Evolutionary conservation across 1,140 invertebrate species (phyloP), one percentile per base, ranked within the genome.

Genomic region (Hypothenemus hampei): DNA sequence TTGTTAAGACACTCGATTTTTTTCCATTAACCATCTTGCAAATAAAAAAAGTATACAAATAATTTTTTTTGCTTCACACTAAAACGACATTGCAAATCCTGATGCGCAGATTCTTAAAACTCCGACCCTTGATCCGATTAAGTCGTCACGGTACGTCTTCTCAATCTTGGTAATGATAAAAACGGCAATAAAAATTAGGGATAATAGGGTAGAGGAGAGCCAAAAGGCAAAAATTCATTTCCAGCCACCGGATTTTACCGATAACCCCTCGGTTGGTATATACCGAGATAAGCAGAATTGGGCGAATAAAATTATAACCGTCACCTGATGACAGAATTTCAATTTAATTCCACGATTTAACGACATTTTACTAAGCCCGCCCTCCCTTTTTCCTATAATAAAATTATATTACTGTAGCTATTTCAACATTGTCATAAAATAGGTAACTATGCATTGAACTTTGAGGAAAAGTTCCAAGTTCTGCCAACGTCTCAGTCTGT

Each of bases 141-240:
- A 63, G 65, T 67, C 56, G 37, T 50, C 59, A 58, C 53, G 57
- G 62, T 53, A 40, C 65, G 65, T 63, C 61, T 62, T 64, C 50
- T 63, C 64, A 69, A 70, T 69, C 65, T 69, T 63, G 40, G 66
- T 70, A 69, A 70, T 70, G 67, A 69, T 67, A 67, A 66, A 69
- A 70, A 69, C 67, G 65, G 65, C 65, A 69, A 70, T 70, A 69
- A 70, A 70, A 69, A 70, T 69, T 69, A 67, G 63, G 67, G 66
- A 67, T 67, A 67, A 68, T 68, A 62, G 64, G 57, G 58, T 41
- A 58, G 54, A 57, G 46, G 48, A 58, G 53, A 52, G 40, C 48
- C 52, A 58, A 57, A 58, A 47, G 48, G 43, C 48, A 54, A 55
- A 48, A 53, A 59, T 61, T 57, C 58, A 46, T 55, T 54, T 59